These are phyloP conservation scores for Cyprinella venusta DNA, from an alignment of 2,797 vertebrate species.

Conservation along the genomic window DNA sequence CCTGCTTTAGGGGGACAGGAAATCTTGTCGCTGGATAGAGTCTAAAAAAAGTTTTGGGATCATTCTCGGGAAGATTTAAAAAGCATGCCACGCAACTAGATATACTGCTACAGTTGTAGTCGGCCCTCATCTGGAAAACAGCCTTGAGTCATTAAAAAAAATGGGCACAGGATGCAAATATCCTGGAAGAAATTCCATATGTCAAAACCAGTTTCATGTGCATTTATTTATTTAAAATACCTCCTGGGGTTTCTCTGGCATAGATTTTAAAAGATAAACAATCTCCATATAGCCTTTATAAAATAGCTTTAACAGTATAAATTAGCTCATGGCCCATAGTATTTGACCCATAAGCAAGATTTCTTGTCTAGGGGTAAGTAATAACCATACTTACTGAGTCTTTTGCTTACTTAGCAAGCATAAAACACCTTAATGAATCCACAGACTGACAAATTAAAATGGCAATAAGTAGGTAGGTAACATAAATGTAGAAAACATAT, in stretches of 20 bases:
- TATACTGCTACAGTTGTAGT: conserved; percentile 38
- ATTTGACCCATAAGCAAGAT: conserved; percentile 26
- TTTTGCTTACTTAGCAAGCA: conserved; percentile 58
- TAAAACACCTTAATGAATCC: conserved; percentile 28
- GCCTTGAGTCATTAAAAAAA: conserved; percentile 48
- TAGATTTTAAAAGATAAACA: conserved; percentile 30
- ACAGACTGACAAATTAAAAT: conserved; percentile 16
- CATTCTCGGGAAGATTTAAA: conserved; percentile 73
- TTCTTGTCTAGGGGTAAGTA: conserved; percentile 13
- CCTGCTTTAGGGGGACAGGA: conserved; percentile 77
- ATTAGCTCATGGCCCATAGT: neutral
- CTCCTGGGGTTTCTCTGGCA: conserved; percentile 35
- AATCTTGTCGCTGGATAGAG: conserved; percentile 60
- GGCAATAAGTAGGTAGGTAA: neutral
- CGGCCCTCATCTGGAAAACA: conserved; percentile 53
- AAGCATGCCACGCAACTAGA: conserved; percentile 60
- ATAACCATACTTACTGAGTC: conserved; percentile 11
- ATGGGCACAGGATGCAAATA: conserved; percentile 48
- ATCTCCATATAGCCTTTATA: conserved; percentile 25
- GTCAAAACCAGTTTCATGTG: conserved; percentile 49
- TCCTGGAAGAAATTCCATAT: conserved; percentile 54
- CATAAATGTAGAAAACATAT: neutral
- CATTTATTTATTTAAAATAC: conserved; percentile 50
- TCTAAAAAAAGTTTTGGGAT: conserved; percentile 78
- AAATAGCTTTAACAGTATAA: conserved; percentile 20